These are phyloP conservation scores for Hemaris fuciformis DNA, from an alignment of 2,888 invertebrate genomes.

Conservation along the genomic window DNA sequence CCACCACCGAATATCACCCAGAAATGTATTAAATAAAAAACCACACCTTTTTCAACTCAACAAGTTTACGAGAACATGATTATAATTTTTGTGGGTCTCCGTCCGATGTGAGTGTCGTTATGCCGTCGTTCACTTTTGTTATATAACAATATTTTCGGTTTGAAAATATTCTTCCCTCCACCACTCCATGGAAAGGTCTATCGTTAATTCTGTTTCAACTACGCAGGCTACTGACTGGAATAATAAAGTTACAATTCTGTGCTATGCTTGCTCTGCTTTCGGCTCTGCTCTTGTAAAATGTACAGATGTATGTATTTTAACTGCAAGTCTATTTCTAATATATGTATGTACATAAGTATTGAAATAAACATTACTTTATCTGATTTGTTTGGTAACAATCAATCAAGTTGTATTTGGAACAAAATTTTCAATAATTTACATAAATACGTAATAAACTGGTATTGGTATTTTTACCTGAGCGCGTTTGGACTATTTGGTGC, in stretches of 20 bases:
- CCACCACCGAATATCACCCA: conserved; percentile 62
- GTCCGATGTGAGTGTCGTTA: conserved; percentile 19
- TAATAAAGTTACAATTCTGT: neutral
- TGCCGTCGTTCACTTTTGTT: conserved; percentile 15
- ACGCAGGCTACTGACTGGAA: neutral
- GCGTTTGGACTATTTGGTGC: too few species aligned
- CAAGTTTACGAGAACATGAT: conserved; percentile 53
- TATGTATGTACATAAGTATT: too few species aligned
- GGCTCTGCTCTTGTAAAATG: neutral
- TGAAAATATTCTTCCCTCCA: conserved; percentile 1
- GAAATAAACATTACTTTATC: too few species aligned
- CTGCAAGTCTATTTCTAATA: too few species aligned
- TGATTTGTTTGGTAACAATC: too few species aligned
- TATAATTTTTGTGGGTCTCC: conserved; percentile 31
- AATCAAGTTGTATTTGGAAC: too few species aligned
- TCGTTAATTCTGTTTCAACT: neutral
- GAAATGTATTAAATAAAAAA: conserved; percentile 64
- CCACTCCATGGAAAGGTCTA: neutral
- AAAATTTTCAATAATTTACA: too few species aligned
- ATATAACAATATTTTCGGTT: conserved; percentile 22
- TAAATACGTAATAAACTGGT: too few species aligned
- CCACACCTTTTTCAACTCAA: conserved; percentile 64
- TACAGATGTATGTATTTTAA: too few species aligned
- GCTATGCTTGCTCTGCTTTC: neutral
- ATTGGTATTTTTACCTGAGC: too few species aligned